Percentiles rank a stretch among this genome's conserved stretches.
Evolutionary conservation across 2,888 invertebrate species (phyloP).

Genomic region (Caprella mutica): DNA sequence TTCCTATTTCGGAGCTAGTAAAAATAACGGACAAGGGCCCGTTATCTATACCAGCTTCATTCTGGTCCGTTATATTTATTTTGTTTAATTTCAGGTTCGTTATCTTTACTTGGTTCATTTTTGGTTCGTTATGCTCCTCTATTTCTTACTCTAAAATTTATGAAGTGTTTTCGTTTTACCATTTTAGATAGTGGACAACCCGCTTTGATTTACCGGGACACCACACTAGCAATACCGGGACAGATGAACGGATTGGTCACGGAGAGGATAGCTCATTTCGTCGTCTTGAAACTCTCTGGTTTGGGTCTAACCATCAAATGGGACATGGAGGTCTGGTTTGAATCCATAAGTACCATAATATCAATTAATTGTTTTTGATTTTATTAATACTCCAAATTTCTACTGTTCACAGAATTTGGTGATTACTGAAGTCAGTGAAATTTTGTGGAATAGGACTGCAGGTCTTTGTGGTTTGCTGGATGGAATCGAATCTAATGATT

Average conservation of each 20-base stretch:
- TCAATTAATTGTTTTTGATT: background rate
- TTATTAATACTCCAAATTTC: background rate
- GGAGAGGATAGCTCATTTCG: conserved; percentile 57
- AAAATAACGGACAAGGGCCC: no score
- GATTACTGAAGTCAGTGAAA: conserved; percentile 54
- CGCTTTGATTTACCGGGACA: conserved; percentile 38
- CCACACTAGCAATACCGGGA: conserved; percentile 56
- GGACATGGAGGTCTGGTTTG: conserved; percentile 54
- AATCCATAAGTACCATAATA: background rate
- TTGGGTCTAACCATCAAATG: conserved; percentile 60
- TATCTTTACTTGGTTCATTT: no score
- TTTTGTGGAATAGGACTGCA: conserved; percentile 63
- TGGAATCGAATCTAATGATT: conserved; percentile 57
- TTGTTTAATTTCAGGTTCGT: no score
- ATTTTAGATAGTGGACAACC: conserved; percentile 12
- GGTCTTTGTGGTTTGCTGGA: conserved; percentile 73
- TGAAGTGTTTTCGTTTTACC: no score
- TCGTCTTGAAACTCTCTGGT: conserved; percentile 56
- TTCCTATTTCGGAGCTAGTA: no score
- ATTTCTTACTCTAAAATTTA: no score
- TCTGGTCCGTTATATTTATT: no score
- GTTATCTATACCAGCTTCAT: no score
- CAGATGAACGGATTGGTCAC: conserved; percentile 61
- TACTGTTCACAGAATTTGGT: conserved; percentile 48
- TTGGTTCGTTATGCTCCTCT: no score